These are phyloP conservation scores for Varroa destructor DNA, from an alignment of 1,140 invertebrate genomes.

Conservation along the genomic window DNA sequence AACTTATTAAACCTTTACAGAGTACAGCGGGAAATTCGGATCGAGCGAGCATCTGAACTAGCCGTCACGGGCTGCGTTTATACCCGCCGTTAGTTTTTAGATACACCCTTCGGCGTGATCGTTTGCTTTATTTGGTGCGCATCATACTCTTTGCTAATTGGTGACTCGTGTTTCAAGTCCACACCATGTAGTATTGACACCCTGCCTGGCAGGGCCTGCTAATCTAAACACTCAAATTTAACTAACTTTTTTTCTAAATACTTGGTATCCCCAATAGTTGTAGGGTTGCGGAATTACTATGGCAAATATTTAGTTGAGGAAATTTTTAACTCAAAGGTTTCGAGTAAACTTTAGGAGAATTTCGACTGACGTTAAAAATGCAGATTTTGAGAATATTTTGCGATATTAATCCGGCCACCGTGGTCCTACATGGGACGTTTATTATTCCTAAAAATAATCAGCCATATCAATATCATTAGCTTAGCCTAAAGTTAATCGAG, in stretches of 20 bases:
- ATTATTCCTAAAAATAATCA: too few species aligned
- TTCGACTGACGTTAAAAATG: too few species aligned
- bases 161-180: background rate
- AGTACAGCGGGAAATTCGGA: background rate
- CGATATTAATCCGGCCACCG: too few species aligned
- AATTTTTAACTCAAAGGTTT: too few species aligned
- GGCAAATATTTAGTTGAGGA: too few species aligned
- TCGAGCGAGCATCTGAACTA: conserved; percentile 1
- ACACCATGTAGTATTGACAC: background rate
- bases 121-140: background rate
- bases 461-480: too few species aligned
- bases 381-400: too few species aligned
- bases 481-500: too few species aligned
- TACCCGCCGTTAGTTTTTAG: background rate
- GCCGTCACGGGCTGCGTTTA: conserved; percentile 3
- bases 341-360: too few species aligned
- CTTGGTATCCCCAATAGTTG: background rate
- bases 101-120: too few species aligned
- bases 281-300: too few species aligned
- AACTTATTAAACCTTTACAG: background rate
- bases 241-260: background rate
- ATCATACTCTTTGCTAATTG: background rate
- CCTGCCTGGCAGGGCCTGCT: background rate
- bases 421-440: too few species aligned
- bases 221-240: background rate